phyloP scores from a whole-genome alignment of 1,140 invertebrate species.

The Magallana ariakensis region DNA sequence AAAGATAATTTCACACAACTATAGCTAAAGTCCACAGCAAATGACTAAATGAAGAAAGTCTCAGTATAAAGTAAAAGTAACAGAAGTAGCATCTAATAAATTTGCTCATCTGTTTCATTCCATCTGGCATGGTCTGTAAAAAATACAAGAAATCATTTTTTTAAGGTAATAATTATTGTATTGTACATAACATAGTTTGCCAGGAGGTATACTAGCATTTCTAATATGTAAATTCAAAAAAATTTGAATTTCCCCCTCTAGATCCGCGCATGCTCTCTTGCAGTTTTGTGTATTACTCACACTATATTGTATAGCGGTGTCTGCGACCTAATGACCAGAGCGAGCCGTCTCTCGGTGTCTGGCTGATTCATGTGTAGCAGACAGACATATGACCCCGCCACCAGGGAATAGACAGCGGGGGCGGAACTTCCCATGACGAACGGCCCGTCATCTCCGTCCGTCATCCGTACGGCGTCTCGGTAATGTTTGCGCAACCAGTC shows the following conservation, averaged over 20 bases:
- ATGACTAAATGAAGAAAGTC: too few relatives aligned
- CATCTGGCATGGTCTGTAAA: neutral
- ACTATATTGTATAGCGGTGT: neutral
- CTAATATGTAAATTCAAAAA: too few relatives aligned
- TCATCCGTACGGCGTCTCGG: neutral
- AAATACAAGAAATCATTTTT: neutral
- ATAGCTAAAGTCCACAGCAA: neutral
- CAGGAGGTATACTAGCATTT: too few relatives aligned
- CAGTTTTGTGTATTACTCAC: neutral
- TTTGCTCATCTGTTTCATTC: neutral
- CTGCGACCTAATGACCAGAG: neutral
- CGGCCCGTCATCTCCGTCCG: neutral
- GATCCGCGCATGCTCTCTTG: too few relatives aligned
- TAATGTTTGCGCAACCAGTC: conserved; percentile 43
- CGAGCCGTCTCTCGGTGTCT: neutral
- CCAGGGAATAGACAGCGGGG: neutral
- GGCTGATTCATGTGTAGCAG: neutral
- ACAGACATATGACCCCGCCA: neutral
- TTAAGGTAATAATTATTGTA: too few relatives aligned
- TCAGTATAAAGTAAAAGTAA: too few relatives aligned
- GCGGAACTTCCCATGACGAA: conserved; percentile 30
- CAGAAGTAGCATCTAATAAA: too few relatives aligned
- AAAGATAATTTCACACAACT: neutral
- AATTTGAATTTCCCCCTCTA: too few relatives aligned
- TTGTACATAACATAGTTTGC: too few relatives aligned